A percentile compares a stretch with the other conserved stretches of the same genome.
phyloP scores from a whole-genome alignment of 2,113 vertebrate species.

The Indri indri region DNA sequence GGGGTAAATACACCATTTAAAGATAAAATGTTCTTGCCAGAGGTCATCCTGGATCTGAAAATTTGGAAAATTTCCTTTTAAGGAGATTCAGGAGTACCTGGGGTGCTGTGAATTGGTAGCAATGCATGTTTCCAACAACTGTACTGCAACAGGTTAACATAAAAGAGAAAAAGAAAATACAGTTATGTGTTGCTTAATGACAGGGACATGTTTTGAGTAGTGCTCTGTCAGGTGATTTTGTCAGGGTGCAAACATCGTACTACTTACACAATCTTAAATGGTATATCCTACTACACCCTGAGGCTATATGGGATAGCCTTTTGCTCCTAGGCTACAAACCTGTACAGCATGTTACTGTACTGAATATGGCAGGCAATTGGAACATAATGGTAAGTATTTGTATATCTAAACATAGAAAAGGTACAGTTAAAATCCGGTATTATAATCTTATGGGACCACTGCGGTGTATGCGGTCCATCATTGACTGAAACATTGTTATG shows the following conservation, averaged over 20 bases:
- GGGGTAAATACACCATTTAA: not conserved
- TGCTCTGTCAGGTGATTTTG: not conserved
- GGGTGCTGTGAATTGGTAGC: not conserved
- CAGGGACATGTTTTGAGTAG: not conserved
- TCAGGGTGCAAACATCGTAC: not conserved
- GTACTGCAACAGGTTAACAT: not conserved
- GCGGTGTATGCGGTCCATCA: not conserved
- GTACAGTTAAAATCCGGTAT: not conserved
- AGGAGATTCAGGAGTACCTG: not conserved
- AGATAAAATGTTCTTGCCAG: not conserved
- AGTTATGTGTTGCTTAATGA: not conserved
- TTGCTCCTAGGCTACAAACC: not conserved
- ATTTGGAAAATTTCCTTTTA: constrained; percentile 21
- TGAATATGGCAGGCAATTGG: not conserved
- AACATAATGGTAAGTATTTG: not conserved
- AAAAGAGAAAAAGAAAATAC: constrained; percentile 13
- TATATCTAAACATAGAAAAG: not conserved
- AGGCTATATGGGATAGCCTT: not conserved
- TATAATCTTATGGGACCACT: not conserved
- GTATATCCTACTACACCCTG: not conserved
- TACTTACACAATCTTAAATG: not conserved
- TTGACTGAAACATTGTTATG: not conserved
- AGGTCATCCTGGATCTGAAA: not conserved
- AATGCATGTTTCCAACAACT: constrained; percentile 17
- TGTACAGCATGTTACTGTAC: not conserved